Evolutionary conservation across 2,888 invertebrate species (phyloP).

Genomic region (Pediacus dermestoides): DNA sequence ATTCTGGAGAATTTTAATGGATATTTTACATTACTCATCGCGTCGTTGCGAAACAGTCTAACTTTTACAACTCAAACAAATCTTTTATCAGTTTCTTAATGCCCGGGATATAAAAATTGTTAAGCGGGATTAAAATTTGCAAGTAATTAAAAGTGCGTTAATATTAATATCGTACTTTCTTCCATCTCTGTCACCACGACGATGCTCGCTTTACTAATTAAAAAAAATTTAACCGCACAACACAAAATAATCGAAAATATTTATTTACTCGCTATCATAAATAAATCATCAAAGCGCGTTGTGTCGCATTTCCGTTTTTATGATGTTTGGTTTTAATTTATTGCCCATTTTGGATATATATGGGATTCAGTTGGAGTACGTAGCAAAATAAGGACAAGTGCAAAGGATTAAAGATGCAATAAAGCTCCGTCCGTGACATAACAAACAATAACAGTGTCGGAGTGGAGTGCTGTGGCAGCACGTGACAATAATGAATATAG

Average conservation of each 20-base stretch:
- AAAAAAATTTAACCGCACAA: too few relatives aligned
- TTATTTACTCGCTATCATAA: too few relatives aligned
- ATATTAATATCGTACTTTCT: too few relatives aligned
- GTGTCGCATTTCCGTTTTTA: too few relatives aligned
- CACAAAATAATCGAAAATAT: too few relatives aligned
- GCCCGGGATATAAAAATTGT: conserved; percentile 44
- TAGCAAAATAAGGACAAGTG: conserved; percentile 38
- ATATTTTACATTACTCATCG: conserved; percentile 49
- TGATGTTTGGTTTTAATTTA: too few relatives aligned
- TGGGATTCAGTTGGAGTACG: conserved; percentile 3
- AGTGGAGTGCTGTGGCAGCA: conserved; percentile 33
- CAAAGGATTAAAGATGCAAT: conserved; percentile 43
- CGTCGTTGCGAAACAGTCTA: conserved; percentile 41
- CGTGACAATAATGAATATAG: conserved; percentile 50
- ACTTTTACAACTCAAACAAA: conserved; percentile 49
- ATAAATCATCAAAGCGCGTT: too few relatives aligned
- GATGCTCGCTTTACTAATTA: too few relatives aligned
- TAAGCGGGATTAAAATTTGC: conserved; percentile 45
- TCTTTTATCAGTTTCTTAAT: conserved; percentile 45
- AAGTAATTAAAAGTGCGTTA: too few relatives aligned
- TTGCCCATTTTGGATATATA: too few relatives aligned
- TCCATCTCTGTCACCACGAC: too few relatives aligned
- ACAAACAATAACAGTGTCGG: conserved; percentile 38
- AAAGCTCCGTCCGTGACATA: conserved; percentile 38
- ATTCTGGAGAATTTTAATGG: conserved; percentile 52